Conservation (phyloP, 2,113 vertebrate species). For the Tursiops truncatus region DNA sequence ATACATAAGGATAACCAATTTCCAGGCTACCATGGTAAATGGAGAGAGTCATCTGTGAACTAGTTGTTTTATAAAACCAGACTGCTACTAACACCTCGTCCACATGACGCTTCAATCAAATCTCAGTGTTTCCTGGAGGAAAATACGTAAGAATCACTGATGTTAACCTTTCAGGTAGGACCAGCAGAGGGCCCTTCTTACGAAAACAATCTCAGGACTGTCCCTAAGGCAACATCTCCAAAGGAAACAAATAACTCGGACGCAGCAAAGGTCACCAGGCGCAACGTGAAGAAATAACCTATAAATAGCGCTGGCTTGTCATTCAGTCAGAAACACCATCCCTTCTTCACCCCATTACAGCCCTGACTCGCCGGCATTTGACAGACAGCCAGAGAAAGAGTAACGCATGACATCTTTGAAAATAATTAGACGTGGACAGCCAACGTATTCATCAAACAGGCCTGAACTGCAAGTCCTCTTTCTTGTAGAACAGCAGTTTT, state of each 20-base stretch:
- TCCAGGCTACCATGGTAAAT: background rate
- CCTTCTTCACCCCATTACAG: slow-evolving; percentile 16
- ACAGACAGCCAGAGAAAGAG: slow-evolving; percentile 31
- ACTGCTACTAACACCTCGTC: background rate
- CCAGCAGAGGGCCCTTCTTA: background rate
- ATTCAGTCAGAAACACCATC: slow-evolving; percentile 14
- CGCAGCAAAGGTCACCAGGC: slow-evolving; percentile 63
- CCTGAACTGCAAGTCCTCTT: slow-evolving; percentile 35
- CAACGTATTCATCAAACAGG: slow-evolving; percentile 24
- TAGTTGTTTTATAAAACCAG: background rate
- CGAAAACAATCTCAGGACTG: slow-evolving; percentile 4
- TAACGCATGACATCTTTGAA: slow-evolving; percentile 48
- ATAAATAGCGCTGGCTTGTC: slow-evolving; percentile 57
- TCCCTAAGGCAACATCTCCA: slow-evolving; percentile 66
- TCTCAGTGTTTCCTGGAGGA: background rate
- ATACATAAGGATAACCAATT: background rate
- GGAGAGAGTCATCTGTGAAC: background rate
- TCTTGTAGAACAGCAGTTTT: background rate
- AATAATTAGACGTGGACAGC: slow-evolving; percentile 39
- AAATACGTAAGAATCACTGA: background rate
- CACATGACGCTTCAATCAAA: background rate
- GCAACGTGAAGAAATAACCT: slow-evolving; percentile 55
- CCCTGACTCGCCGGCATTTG: slow-evolving; percentile 7
- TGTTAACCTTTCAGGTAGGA: background rate
- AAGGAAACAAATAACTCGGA: slow-evolving; percentile 57